These are phyloP conservation scores for Lagopus muta DNA, from an alignment of 2,113 vertebrate species.

Conservation along the genomic window DNA sequence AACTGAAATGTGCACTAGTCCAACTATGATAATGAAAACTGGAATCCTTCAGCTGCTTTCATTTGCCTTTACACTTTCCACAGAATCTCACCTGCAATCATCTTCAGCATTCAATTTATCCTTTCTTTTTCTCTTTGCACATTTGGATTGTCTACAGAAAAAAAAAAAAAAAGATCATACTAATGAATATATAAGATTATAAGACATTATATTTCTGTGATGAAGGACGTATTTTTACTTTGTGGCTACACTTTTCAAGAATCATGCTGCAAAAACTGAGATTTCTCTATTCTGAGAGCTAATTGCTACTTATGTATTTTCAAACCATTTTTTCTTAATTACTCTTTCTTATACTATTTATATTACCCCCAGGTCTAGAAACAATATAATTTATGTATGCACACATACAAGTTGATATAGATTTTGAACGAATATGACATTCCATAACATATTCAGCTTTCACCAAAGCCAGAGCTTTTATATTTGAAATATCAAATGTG, in stretches of 20 bases:
- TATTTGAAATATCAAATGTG: not conserved
- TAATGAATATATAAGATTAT: not conserved
- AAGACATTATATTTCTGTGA: not conserved
- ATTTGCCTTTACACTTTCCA: slow-evolving; percentile 3
- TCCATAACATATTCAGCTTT: not conserved
- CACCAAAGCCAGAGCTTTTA: not conserved
- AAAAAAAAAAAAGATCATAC: not conserved
- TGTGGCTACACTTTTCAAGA: not conserved
- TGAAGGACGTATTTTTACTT: not conserved
- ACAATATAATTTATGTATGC: not conserved
- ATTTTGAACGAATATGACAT: not conserved
- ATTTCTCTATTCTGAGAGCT: not conserved
- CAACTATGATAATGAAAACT: slow-evolving; percentile 1
- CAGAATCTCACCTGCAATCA: not conserved
- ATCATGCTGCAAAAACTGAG: not conserved
- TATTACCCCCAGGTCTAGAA: not conserved
- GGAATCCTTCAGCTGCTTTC: slow-evolving; percentile 15
- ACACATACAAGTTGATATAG: not conserved
- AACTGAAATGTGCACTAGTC: not conserved
- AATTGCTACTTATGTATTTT: not conserved
- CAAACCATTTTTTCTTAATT: not conserved
- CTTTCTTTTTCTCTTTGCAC: not conserved
- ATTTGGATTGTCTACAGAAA: not conserved
- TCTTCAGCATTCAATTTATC: not conserved
- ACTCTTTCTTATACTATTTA: not conserved